phyloP scores from a whole-genome alignment of 1,140 invertebrate genomes.

The Nasonia vitripennis region DNA sequence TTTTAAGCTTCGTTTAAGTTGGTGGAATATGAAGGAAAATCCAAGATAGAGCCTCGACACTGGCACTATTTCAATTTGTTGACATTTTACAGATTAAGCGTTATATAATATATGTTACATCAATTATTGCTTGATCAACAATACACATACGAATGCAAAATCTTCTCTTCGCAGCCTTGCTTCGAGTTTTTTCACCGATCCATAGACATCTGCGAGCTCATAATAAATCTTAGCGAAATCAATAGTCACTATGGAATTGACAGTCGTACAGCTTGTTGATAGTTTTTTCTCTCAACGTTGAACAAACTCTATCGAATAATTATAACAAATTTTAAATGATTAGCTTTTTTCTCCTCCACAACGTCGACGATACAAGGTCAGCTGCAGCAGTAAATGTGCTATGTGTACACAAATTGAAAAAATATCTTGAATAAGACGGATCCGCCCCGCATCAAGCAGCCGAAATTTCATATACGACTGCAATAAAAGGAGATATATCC shows the following conservation, averaged over 20 bases:
- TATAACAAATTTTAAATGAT: not conserved
- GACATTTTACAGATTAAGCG: no score
- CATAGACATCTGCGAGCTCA: conserved; percentile 18
- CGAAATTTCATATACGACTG: not conserved
- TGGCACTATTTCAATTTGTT: no score
- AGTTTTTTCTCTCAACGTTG: no score
- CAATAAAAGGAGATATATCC: not conserved
- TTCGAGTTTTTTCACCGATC: not conserved
- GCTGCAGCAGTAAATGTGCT: not conserved
- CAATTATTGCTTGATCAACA: not conserved
- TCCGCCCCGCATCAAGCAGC: not conserved
- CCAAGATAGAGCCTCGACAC: no score
- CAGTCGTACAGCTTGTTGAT: not conserved
- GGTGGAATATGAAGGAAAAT: no score
- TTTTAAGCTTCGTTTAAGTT: not conserved
- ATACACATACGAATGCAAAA: not conserved
- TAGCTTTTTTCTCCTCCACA: not conserved
- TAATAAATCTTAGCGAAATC: not conserved
- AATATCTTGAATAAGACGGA: not conserved
- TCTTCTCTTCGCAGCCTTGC: not conserved
- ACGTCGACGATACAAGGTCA: not conserved
- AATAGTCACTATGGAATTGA: not conserved
- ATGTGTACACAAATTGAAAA: not conserved
- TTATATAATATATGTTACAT: not conserved
- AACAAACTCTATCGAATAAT: not conserved